These are phyloP conservation scores for Morone saxatilis DNA, from an alignment of 2,113 vertebrate species.

Conservation along the genomic window DNA sequence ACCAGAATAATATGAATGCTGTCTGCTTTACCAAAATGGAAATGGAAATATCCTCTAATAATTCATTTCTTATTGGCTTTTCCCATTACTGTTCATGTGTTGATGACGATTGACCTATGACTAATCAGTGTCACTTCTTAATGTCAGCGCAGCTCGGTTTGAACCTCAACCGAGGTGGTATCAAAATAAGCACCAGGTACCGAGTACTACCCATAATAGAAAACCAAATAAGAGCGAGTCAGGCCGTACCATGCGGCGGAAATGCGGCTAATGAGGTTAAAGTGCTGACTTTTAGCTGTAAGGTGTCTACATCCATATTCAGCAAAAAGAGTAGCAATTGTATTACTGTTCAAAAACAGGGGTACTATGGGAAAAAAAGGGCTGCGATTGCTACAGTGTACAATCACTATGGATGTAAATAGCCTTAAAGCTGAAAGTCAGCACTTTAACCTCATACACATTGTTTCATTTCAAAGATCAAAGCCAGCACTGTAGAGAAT, in stretches of 20 bases:
- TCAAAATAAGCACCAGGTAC: too few species aligned
- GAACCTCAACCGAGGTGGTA: too few species aligned
- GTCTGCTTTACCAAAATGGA: background rate
- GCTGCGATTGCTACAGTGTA: background rate
- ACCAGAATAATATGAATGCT: background rate
- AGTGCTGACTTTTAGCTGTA: background rate
- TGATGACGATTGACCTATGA: too few species aligned
- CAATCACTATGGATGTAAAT: background rate
- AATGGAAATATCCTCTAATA: background rate
- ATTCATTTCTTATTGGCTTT: background rate
- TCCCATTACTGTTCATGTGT: background rate
- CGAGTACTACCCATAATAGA: too few species aligned
- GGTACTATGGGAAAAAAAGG: background rate
- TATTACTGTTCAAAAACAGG: background rate
- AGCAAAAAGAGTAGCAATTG: background rate
- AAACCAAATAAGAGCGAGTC: too few species aligned
- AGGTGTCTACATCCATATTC: background rate
- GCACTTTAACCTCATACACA: background rate
- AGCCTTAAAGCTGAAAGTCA: background rate
- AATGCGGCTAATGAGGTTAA: background rate
- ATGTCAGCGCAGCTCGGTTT: too few species aligned
- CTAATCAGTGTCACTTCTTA: too few species aligned
- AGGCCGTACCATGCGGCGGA: too few species aligned
- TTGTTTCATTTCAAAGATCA: background rate
- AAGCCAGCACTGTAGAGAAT: background rate